Base-by-base conservation (phyloP, 2,113 vertebrate genomes). In the Eudyptes chrysolophus region DNA sequence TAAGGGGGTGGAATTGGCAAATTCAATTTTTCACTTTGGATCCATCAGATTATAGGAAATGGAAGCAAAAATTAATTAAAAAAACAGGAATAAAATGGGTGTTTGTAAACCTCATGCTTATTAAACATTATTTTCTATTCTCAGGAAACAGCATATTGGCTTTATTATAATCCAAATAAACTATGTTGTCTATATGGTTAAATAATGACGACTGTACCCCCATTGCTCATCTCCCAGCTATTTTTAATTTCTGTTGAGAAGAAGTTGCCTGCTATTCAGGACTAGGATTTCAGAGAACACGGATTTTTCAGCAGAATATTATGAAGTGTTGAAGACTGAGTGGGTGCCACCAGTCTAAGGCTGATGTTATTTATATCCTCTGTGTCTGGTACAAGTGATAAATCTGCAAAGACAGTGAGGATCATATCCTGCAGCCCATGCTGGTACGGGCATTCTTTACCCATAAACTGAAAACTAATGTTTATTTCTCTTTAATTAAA, bases 401-500 rank as follows among this genome's bases (percentile, higher is more conserved):
- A 69, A 95, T 96, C 71, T 89, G 83, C 68, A 58, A 80, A 92
- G 87, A 57, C 46, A 70, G 77, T 13, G 48, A 94, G 90, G 72
- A 90, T 84, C 57, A 24, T 36, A 87, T 76, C 85, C 70, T 94
- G 44, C 62, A 87, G 55, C 52, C 65, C 57, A 26, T 62, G 17
- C 48, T 78, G 55, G 72, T 71, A 60, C 80, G 49, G 52, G 42
- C 64, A 94, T 78, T 93, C 32, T 78, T 92, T 83, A 49, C 27
- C 26, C 84, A 57, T 86, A 77, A 64, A 74, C 40, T 72, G 61
- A 76, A 96, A 91, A 80, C 34, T 61, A 65, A 85, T 91, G 65
- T 89, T 94, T 95, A 79, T 94, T 95, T 92, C 72, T 82, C 69
- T 92, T 96, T 92, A 92, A 97, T 92, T 92, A 89, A 92, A 78